Evolutionary conservation across 2,888 invertebrate genomes (phyloP).

Genomic region (Danaus chrysippus): DNA sequence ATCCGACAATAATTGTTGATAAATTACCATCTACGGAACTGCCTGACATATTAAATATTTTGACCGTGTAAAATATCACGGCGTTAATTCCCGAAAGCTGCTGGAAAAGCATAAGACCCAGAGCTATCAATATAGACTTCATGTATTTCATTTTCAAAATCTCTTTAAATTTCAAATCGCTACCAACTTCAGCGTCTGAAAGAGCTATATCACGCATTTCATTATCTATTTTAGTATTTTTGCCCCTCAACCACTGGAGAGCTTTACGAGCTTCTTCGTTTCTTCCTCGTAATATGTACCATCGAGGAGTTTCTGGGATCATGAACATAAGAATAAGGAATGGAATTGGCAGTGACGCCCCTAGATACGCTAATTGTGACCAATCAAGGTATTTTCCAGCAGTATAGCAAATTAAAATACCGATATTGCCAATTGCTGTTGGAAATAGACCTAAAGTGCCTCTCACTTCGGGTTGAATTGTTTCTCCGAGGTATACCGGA

Average conservation of each 20-base stretch:
- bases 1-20: conserved; percentile 91
- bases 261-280: conserved; percentile 87
- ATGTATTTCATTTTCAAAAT: conserved; percentile 84
- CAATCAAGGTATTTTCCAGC: conserved; percentile 90
- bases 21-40: conserved; percentile 87
- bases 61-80: conserved; percentile 95
- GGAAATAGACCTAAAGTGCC: conserved; percentile 93
- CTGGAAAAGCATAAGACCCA: conserved; percentile 96
- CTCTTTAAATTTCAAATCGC: conserved; percentile 81
- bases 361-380: conserved; percentile 89
- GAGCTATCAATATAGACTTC: conserved; percentile 88
- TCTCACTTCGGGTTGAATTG: conserved; percentile 93
- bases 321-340: conserved; percentile 89
- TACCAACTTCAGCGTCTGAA: conserved; percentile 83
- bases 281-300: conserved; percentile 89
- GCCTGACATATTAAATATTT: conserved; percentile 92
- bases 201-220: conserved; percentile 88
- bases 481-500: conserved; percentile 96
- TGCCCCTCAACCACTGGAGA: conserved; percentile 90
- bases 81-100: conserved; percentile 97
- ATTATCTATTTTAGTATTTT: conserved; percentile 86
- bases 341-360: conserved; percentile 86
- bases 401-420: conserved; percentile 88
- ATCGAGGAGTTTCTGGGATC: conserved; percentile 96
- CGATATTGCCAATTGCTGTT: conserved; percentile 92